Evolutionary conservation across 2,888 invertebrate genomes (phyloP).

Genomic region (Agrotis puta): DNA sequence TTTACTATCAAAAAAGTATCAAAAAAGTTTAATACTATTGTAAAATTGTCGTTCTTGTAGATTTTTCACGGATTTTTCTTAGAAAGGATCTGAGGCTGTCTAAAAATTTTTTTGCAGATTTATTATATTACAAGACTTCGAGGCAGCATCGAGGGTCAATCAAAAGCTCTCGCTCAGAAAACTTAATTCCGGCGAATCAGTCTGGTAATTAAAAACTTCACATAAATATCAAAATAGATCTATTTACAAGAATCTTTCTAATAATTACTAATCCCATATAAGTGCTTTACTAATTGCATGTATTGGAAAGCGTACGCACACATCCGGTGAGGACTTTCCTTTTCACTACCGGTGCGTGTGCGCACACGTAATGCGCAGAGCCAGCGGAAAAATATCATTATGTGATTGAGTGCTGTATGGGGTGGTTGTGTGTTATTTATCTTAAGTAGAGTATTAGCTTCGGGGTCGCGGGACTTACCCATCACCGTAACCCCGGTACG

Average conservation of each 20-base stretch:
- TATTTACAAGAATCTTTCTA: slow-evolving; percentile 14
- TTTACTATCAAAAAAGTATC: too few species aligned
- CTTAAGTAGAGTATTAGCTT: slow-evolving; percentile 1
- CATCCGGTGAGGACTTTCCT: slow-evolving; percentile 69
- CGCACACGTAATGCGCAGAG: slow-evolving; percentile 48
- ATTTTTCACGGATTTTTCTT: too few species aligned
- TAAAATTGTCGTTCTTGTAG: too few species aligned
- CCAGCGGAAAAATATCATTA: slow-evolving; percentile 63
- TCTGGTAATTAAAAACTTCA: background rate
- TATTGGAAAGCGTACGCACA: slow-evolving; percentile 68
- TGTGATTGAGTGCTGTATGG: slow-evolving; percentile 35
- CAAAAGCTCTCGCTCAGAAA: background rate
- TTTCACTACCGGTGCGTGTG: slow-evolving; percentile 64
- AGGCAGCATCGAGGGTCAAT: too few species aligned
- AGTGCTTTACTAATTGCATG: slow-evolving; percentile 57
- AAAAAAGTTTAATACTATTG: too few species aligned
- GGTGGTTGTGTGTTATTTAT: background rate
- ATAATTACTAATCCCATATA: slow-evolving; percentile 50
- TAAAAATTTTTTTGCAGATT: too few species aligned
- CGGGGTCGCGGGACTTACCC: too few species aligned
- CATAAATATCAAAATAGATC: background rate
- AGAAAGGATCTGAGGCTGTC: too few species aligned
- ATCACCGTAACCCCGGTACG: too few species aligned
- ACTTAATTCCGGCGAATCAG: background rate
- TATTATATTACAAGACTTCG: too few species aligned